A percentile compares a stretch with the other conserved stretches of the same genome.
Conservation (phyloP, 2,113 vertebrate genomes). For the Sapayoa aenigma region DNA sequence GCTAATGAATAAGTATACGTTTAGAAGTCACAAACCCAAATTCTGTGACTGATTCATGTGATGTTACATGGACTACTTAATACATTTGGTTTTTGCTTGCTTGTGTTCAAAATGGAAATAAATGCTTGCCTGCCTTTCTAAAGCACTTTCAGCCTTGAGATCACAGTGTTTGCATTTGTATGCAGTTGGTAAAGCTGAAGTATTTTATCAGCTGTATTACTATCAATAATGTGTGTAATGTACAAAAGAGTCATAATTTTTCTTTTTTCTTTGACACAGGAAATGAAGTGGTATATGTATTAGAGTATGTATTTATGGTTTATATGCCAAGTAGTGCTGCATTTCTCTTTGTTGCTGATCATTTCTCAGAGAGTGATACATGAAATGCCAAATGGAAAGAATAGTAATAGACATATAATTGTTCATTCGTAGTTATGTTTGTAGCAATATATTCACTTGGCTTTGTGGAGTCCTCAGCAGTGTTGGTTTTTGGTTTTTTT, state of each 20-base stretch:
- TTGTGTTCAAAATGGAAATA: not conserved
- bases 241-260: not conserved
- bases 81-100: not conserved
- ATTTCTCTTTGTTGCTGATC: not conserved
- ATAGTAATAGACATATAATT: not conserved
- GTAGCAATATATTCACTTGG: not conserved
- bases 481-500: not conserved
- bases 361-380: not conserved
- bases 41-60: constrained; percentile 3
- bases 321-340: not conserved
- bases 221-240: not conserved
- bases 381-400: not conserved
- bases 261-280: not conserved
- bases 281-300: not conserved
- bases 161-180: not conserved
- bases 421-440: not conserved
- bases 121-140: not conserved
- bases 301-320: not conserved
- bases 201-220: not conserved
- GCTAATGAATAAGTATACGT: constrained; percentile 14
- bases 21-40: not conserved
- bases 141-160: not conserved
- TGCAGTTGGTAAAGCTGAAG: not conserved
- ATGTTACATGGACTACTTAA: not conserved
- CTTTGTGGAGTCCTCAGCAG: not conserved